Base-by-base conservation (phyloP, 2,113 vertebrate genomes). In the Drymodes brunneopygia region DNA sequence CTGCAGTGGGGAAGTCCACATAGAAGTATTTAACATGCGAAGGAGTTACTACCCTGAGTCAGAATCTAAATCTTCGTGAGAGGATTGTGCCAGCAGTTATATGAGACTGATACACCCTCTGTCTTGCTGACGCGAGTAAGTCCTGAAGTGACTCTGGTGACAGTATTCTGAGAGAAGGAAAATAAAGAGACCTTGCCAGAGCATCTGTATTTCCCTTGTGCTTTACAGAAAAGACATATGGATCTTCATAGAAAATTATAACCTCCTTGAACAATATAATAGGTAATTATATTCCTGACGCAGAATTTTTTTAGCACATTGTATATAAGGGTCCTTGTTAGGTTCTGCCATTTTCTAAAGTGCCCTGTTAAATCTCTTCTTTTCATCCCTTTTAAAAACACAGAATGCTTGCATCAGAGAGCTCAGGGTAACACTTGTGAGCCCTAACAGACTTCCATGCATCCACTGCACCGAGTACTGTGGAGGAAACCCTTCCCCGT, bases 191-290 rank as follows among this genome's bases (percentile, higher is more conserved):
- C 56, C 64, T 86, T 96, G 74, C 71, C 92, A 96, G 65, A 92
- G 82, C 89, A 95, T 93, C 93, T 95, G 82, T 84, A 94, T 91
- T 88, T 94, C 80, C 69, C 90, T 90, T n/a, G 64, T 74, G 48
- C 77, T 64, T 90, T 86, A 84, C 72, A 88, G 57, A 94, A 92
- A 58, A 93, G 80, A 75, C 90, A 71, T 74, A 86, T 57, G 53
- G 81, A 79, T 93, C 77, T 93, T 79, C 57, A 92, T 1, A 69
- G 80, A 72, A 94, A 95, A 96, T 94, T 81, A 94, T 65, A 91
- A 81, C 29, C 61, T 92, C 69, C 44, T 81, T 67, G 38, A 88
- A 84, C n/a, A 93, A 74, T 84, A 56, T 67, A 94, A 92, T 38
- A 94, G 85, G 72, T 88, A 86, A 95, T 95, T 96, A 93, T 84